A percentile compares a stretch with the other conserved stretches of the same genome.
phyloP scores from a whole-genome alignment of 2,797 vertebrate species.

The Hafferia zeledoni region DNA sequence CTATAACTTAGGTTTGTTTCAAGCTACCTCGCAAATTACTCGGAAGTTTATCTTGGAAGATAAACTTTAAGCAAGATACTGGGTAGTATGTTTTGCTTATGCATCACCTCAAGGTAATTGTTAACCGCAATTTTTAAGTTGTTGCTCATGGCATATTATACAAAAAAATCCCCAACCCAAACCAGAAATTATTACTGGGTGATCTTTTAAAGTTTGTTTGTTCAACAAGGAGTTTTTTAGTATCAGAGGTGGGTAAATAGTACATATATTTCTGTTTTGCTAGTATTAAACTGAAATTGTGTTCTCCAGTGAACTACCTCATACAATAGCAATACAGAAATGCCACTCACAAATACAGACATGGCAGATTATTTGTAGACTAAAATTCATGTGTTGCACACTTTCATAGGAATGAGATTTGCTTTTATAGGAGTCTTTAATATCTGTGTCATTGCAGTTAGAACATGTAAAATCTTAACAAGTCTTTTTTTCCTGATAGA shows the following conservation, averaged over 20 bases:
- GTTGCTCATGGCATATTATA: not conserved
- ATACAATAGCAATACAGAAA: not conserved
- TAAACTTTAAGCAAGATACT: not conserved
- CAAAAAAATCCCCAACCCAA: not conserved
- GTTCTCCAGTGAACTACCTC: not conserved
- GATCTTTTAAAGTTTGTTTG: not conserved
- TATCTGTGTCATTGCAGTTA: conserved; percentile 11
- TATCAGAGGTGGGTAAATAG: not conserved
- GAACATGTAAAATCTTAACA: conserved; percentile 37
- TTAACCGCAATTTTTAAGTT: not conserved
- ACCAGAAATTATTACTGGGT: not conserved
- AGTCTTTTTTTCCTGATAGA: conserved; percentile 21
- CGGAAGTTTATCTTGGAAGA: not conserved
- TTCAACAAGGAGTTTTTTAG: not conserved
- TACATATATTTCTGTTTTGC: conserved; percentile 27
- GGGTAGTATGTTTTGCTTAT: not conserved
- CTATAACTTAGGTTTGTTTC: not conserved
- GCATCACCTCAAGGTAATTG: not conserved
- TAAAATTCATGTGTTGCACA: not conserved
- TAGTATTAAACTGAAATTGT: not conserved
- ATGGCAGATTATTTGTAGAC: not conserved
- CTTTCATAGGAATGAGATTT: not conserved
- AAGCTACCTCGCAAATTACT: not conserved
- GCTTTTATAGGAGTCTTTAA: conserved; percentile 24
- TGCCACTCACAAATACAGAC: not conserved